Evolutionary conservation across 2,113 vertebrate species (phyloP).

Genomic region (Colaptes auratus): DNA sequence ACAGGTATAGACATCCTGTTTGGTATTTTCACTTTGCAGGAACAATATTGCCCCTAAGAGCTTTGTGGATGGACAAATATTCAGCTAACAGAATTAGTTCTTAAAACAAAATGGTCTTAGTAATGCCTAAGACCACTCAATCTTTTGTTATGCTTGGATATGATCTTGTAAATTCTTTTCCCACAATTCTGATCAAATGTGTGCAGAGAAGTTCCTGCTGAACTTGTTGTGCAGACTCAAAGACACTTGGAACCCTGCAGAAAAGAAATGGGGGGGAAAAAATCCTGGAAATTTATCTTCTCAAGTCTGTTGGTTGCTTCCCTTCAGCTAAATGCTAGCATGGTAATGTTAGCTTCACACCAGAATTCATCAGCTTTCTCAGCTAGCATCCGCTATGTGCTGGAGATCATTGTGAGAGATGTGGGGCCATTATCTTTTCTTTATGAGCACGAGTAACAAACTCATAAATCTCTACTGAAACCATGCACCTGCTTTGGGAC

Average conservation of each 20-base stretch:
- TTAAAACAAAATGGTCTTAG: neutral
- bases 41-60: neutral
- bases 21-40: neutral
- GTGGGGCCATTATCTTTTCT: neutral
- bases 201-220: neutral
- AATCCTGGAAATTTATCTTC: neutral
- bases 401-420: neutral
- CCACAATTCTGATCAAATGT: neutral
- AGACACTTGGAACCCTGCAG: neutral
- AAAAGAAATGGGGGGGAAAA: neutral
- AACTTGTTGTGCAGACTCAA: neutral
- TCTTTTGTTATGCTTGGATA: neutral
- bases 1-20: neutral
- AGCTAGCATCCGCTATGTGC: neutral
- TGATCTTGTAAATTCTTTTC: neutral
- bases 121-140: neutral
- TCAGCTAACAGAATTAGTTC: neutral
- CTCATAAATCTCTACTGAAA: neutral
- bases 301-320: neutral
- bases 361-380: neutral
- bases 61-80: neutral
- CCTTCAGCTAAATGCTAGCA: neutral
- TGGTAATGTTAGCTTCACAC: neutral
- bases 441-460: neutral
- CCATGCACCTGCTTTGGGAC: neutral